These are phyloP conservation scores for Rhingia campestris DNA, from an alignment of 2,888 invertebrate genomes.

Conservation along the genomic window DNA sequence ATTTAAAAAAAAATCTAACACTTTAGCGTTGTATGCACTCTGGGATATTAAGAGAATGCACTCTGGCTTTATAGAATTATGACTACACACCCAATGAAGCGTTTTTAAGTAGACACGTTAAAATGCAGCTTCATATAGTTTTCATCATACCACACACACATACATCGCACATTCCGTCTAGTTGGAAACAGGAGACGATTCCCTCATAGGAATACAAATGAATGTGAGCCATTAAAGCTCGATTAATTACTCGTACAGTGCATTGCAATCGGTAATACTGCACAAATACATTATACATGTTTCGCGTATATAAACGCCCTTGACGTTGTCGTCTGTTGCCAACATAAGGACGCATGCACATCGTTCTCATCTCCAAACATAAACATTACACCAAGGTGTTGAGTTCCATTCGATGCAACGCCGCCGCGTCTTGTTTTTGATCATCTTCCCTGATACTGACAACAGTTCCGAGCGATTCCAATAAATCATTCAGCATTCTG, in stretches of 20 bases:
- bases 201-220: constrained; percentile 66
- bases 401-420: constrained; percentile 62
- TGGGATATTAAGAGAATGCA: too few species aligned
- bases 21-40: too few species aligned
- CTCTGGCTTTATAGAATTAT: background rate
- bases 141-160: constrained; percentile 23
- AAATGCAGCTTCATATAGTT: background rate
- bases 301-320: constrained; percentile 68
- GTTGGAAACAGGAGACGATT: constrained; percentile 59
- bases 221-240: constrained; percentile 68
- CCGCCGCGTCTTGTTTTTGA: constrained; percentile 73
- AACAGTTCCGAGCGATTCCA: constrained; percentile 68
- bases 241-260: constrained; percentile 58
- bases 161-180: constrained; percentile 24
- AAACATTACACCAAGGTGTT: constrained; percentile 71
- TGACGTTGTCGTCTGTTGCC: constrained; percentile 65
- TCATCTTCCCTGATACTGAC: constrained; percentile 72
- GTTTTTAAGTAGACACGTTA: background rate
- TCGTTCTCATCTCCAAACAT: constrained; percentile 66
- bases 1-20: too few species aligned
- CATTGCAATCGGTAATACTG: constrained; percentile 53
- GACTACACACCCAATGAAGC: background rate
- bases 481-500: constrained; percentile 74
- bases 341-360: constrained; percentile 62
- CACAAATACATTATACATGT: constrained; percentile 19